Evolutionary conservation across 2,888 invertebrate species (phyloP).

Genomic region (Axea sp.): DNA sequence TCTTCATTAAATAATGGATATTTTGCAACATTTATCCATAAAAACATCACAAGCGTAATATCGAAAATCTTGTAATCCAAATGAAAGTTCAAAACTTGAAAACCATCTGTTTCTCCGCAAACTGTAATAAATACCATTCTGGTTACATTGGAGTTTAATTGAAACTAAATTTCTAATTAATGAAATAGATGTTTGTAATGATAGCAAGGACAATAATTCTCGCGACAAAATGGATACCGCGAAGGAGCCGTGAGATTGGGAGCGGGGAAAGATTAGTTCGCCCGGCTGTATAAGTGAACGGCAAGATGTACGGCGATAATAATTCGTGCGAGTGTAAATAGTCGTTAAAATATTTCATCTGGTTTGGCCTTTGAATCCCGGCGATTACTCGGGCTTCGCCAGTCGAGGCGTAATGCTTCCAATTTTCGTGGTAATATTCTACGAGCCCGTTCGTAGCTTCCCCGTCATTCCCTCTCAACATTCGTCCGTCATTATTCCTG

Average conservation of each 20-base stretch:
- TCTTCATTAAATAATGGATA: too few species aligned
- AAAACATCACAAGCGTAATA: too few species aligned
- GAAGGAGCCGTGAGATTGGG: neutral
- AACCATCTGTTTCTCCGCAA: too few species aligned
- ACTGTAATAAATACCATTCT: too few species aligned
- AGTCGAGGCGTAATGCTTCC: conserved; percentile 46
- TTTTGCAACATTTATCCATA: too few species aligned
- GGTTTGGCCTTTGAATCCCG: conserved; percentile 51
- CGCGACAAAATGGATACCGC: conserved; percentile 4
- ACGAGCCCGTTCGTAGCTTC: conserved; percentile 43
- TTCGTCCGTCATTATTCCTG: conserved; percentile 51
- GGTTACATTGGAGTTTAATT: too few species aligned
- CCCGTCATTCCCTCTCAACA: conserved; percentile 30
- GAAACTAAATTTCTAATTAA: too few species aligned
- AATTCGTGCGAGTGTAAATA: conserved; percentile 40
- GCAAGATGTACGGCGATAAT: conserved; percentile 21
- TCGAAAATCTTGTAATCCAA: too few species aligned
- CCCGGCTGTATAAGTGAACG: conserved; percentile 14
- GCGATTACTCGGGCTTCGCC: conserved; percentile 51
- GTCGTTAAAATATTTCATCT: conserved; percentile 53
- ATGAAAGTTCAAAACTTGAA: too few species aligned
- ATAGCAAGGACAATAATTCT: conserved; percentile 4
- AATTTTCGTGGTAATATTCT: conserved; percentile 60
- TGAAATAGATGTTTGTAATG: conserved; percentile 1
- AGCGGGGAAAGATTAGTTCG: conserved; percentile 11